phyloP scores from a whole-genome alignment of 2,888 invertebrate species.

The Trachelus tabidus region DNA sequence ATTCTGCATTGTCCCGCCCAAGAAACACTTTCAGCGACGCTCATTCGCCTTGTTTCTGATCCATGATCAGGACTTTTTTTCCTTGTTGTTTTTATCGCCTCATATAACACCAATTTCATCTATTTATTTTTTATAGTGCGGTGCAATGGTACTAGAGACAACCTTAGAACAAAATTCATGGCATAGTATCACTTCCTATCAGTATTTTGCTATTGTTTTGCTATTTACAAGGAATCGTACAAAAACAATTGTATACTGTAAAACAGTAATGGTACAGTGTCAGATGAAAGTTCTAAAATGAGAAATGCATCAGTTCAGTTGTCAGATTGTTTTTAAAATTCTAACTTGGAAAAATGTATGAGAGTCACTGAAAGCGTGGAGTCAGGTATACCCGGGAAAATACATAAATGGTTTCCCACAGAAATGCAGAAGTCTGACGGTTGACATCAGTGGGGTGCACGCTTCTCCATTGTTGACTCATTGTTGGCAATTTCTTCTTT shows the following conservation, averaged over 20 bases:
- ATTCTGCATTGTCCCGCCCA: slow-evolving; percentile 60
- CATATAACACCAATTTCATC: too few species aligned
- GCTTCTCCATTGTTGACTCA: slow-evolving; percentile 54
- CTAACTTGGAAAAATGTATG: slow-evolving; percentile 15
- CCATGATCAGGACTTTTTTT: background rate
- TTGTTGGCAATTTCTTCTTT: slow-evolving; percentile 57
- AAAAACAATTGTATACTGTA: background rate
- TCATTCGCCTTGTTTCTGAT: slow-evolving; percentile 33
- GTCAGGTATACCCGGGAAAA: slow-evolving; percentile 52
- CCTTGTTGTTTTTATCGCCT: background rate
- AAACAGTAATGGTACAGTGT: background rate
- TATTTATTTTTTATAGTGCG: background rate
- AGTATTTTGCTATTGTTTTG: too few species aligned
- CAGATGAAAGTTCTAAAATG: background rate
- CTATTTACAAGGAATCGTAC: too few species aligned
- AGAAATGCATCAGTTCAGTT: background rate
- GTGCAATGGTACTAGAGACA: too few species aligned
- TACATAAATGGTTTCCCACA: slow-evolving; percentile 50
- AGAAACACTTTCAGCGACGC: slow-evolving; percentile 59
- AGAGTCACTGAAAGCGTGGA: slow-evolving; percentile 31
- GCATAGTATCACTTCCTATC: too few species aligned
- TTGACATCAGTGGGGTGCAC: slow-evolving; percentile 42
- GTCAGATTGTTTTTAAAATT: background rate
- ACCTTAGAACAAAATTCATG: too few species aligned
- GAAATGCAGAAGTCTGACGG: slow-evolving; percentile 40